phyloP scores from a whole-genome alignment of 2,113 vertebrate genomes.

The Merops nubicus region DNA sequence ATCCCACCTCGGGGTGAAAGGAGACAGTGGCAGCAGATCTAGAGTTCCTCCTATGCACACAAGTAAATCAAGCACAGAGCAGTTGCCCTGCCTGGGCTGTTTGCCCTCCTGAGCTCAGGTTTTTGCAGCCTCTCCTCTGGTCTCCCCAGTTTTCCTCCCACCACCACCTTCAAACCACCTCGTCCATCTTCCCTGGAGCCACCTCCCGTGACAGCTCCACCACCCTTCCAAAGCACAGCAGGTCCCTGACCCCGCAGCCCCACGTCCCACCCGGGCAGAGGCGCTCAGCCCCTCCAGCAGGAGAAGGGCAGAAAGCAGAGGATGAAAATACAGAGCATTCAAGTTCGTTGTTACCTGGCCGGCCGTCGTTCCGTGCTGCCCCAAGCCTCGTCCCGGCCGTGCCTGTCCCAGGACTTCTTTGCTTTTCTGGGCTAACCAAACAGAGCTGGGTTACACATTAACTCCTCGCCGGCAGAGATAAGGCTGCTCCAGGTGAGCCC shows the following conservation, averaged over 20 bases:
- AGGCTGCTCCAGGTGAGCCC: no score
- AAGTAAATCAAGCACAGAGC: neutral
- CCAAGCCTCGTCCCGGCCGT: neutral
- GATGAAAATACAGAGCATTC: neutral
- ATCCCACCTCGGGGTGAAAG: neutral
- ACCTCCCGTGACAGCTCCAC: neutral
- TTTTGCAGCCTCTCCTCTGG: accelerated
- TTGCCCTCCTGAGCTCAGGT: neutral
- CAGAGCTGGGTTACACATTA: slow-evolving; percentile 62
- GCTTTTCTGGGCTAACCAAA: slow-evolving; percentile 48
- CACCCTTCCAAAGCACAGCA: neutral
- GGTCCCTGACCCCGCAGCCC: accelerated
- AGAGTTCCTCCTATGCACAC: neutral
- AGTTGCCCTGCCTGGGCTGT: neutral
- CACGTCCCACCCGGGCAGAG: no score
- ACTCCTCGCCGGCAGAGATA: slow-evolving; percentile 32
- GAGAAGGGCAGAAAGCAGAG: neutral
- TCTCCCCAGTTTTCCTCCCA: neutral
- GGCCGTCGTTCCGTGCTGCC: neutral
- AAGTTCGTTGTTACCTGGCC: neutral
- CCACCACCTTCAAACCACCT: neutral
- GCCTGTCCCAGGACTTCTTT: slow-evolving; percentile 5
- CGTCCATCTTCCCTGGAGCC: accelerated
- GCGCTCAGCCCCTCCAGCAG: neutral
- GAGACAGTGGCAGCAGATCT: neutral